Evolutionary conservation across 2,888 invertebrate genomes (phyloP), one percentile per base, ranked within the genome.

Genomic region (Brenthis ino): DNA sequence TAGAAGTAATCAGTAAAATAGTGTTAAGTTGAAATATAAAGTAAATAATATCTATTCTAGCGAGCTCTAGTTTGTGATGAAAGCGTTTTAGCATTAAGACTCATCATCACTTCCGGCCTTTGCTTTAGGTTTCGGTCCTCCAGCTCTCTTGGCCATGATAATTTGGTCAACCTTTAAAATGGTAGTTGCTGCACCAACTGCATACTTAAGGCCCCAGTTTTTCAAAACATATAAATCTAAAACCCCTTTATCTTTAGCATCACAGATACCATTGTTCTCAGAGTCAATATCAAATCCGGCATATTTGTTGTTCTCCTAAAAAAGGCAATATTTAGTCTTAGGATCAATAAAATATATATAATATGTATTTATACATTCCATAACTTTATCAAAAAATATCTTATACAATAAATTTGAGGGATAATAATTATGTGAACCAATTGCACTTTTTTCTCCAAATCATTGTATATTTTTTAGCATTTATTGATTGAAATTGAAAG

Each of bases 131-230:
- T 98, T 99, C 0, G 99, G 99, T 57, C 99, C 99, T 57, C 99
- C 99, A 16, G 99, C 98, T 79, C 97, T 95, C 92, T 99, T 99
- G 0, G 99, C 98, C 99, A 99, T 99, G 76, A 99, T 99, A 77
- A 99, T 99, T 93, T 99, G 98, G 91, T 99, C 98, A 37, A 99
- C 98, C 85, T 97, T 96, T 43, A 99, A 94, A 76, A 99, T 96
- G 0, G 99, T 99, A 72, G 96, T 95, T 0, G 99, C 98, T 1
- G 98, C 98, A 72, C 96, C 95, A 0, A 98, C 97, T 0, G 99
- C 99, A 90, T 99, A 98, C 86, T 99, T 98, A 66, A 99, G 91
- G 3, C 96, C 99, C 98, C 99, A 99, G 82, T 95, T 94, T 87
- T 99, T 99, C 37, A 96, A 94, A 57, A 96, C 85, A 85, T 95